These are phyloP conservation scores for Eueremaeus valkanovi DNA, from an alignment of 2,888 invertebrate genomes.

Conservation along the genomic window DNA sequence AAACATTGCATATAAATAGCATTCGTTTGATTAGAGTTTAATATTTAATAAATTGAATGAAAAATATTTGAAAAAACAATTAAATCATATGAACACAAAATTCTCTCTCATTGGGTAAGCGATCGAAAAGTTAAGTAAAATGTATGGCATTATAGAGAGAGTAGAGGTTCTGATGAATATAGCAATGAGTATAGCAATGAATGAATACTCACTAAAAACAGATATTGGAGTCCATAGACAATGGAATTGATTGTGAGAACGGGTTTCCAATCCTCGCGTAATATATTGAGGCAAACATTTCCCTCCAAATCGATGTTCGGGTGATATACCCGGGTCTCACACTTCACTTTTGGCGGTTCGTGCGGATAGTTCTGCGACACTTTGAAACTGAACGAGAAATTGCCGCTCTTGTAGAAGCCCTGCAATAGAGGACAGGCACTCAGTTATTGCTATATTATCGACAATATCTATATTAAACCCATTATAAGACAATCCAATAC, in stretches of 20 bases:
- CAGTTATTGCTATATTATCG: not conserved
- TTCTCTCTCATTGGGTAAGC: no score
- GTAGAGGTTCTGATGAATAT: no score
- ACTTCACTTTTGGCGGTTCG: slow-evolving; percentile 97
- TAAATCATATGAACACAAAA: no score
- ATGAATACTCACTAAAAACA: slow-evolving; percentile 71
- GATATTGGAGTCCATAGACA: slow-evolving; percentile 94
- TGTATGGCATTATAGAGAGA: no score
- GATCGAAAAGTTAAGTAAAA: no score
- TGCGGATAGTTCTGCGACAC: slow-evolving; percentile 97
- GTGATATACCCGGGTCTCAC: slow-evolving; percentile 90
- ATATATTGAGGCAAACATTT: slow-evolving; percentile 93
- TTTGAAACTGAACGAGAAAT: slow-evolving; percentile 95
- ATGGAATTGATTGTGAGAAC: slow-evolving; percentile 96
- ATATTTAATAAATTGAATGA: not conserved
- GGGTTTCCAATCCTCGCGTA: slow-evolving; percentile 90
- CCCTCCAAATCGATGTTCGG: slow-evolving; percentile 98
- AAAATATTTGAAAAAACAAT: no score
- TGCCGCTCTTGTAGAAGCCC: slow-evolving; percentile 64
- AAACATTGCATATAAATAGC: no score
- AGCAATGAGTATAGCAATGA: no score
- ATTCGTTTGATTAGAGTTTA: no score
- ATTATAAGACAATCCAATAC: no score
- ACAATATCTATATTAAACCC: no score
- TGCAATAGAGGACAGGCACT: not conserved